Percentiles rank a stretch among this genome's conserved stretches.
Evolutionary conservation across 2,888 invertebrate species (phyloP).

Genomic region (Platycheirus albimanus): DNA sequence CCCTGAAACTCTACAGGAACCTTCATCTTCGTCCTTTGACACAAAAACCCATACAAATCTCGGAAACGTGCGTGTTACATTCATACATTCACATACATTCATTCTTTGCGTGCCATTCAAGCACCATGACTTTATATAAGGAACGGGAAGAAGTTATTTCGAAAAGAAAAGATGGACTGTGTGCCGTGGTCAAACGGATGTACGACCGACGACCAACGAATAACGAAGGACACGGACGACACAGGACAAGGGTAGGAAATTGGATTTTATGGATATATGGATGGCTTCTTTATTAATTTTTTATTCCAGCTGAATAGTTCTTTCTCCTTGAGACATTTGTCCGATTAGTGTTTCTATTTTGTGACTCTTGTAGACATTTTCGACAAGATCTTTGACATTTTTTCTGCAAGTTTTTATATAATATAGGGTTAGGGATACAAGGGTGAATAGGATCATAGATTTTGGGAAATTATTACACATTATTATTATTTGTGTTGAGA

Average conservation of each 20-base stretch:
- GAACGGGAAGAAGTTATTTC: not conserved
- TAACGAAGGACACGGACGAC: too few species aligned
- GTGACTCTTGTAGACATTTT: conserved; percentile 45
- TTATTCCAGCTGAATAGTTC: conserved; percentile 31
- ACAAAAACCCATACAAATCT: conserved; percentile 28
- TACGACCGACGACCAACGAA: not conserved
- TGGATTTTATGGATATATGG: conserved; percentile 42
- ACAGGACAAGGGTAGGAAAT: conserved; percentile 62
- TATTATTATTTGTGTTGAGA: conserved; percentile 12
- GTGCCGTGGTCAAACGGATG: not conserved
- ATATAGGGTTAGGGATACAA: too few species aligned
- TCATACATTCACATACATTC: conserved; percentile 28
- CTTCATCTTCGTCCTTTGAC: conserved; percentile 16
- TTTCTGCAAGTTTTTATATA: not conserved
- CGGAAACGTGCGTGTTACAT: conserved; percentile 24
- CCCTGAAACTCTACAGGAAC: not conserved
- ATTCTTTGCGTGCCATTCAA: conserved; percentile 23
- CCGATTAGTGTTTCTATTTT: conserved; percentile 58
- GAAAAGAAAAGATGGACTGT: not conserved
- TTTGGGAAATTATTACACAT: conserved; percentile 40
- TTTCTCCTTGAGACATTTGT: not conserved
- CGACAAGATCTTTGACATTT: conserved; percentile 21
- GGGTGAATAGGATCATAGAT: conserved; percentile 30
- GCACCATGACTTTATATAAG: conserved; percentile 12
- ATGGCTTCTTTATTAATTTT: conserved; percentile 42